Evolutionary conservation across 1,140 invertebrate genomes (phyloP).

Genomic region (Dysdera silvatica): DNA sequence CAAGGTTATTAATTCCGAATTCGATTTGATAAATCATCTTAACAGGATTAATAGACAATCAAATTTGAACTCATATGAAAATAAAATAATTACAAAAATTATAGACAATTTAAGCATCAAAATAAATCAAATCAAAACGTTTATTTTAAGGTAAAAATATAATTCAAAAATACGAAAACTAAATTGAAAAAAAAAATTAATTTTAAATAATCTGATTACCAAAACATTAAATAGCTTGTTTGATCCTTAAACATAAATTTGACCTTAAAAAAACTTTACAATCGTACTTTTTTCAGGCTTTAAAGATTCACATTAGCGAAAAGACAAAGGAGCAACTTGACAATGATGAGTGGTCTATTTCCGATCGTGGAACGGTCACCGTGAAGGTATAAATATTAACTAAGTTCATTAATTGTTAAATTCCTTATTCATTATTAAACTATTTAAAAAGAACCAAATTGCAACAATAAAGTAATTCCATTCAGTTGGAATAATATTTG

Average conservation of each 20-base stretch:
- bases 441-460: neutral
- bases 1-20: no score
- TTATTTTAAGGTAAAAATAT: no score
- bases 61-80: no score
- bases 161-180: no score
- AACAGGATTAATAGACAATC: no score
- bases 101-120: no score
- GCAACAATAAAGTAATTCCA: slow-evolving; percentile 10
- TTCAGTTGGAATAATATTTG: no score
- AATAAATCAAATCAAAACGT: no score
- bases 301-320: slow-evolving; percentile 84
- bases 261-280: no score
- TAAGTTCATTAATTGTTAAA: neutral
- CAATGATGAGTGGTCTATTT: slow-evolving; percentile 63
- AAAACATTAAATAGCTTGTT: neutral
- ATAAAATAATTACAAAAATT: no score
- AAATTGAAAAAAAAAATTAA: neutral
- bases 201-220: neutral
- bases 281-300: slow-evolving; percentile 11
- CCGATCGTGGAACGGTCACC: slow-evolving; percentile 53
- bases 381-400: slow-evolving; percentile 13
- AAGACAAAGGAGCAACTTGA: slow-evolving; percentile 65
- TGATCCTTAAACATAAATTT: no score
- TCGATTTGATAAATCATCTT: no score
- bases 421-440: slow-evolving; percentile 1